Conservation (phyloP, 2,888 invertebrate species). For the Apamea sordens region DNA sequence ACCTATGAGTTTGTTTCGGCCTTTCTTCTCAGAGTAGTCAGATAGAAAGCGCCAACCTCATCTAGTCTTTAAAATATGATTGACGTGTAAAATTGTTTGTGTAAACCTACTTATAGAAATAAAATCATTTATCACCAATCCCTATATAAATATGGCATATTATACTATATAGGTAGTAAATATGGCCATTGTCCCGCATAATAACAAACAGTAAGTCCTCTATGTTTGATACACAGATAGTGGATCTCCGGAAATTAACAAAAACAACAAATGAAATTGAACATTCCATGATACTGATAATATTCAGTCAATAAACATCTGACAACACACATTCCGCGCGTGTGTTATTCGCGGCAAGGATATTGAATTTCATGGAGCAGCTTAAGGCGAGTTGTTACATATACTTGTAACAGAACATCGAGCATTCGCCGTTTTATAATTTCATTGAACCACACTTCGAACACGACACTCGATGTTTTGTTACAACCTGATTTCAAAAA, state of each 20-base stretch:
- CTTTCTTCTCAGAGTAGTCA: no score
- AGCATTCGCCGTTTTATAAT: no score
- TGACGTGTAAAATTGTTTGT: no score
- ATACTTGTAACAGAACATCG: no score
- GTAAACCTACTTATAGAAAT: no score
- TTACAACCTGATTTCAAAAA: no score
- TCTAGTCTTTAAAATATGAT: no score
- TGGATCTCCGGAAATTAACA: not conserved
- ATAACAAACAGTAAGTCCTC: not conserved
- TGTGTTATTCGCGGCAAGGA: not conserved
- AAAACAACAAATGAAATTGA: slow-evolving; percentile 12
- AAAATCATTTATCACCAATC: not conserved
- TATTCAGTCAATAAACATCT: slow-evolving; percentile 25
- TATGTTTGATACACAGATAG: not conserved
- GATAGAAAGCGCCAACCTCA: no score
- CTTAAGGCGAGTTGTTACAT: not conserved
- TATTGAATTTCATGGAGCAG: slow-evolving; percentile 15
- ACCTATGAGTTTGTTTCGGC: no score
- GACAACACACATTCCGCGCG: slow-evolving; percentile 8
- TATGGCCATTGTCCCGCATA: not conserved
- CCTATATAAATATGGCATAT: no score
- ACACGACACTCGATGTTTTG: no score
- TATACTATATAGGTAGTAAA: not conserved
- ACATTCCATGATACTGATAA: slow-evolving; percentile 16
- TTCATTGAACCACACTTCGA: no score